Evolutionary conservation across 1,140 invertebrate species (phyloP), one percentile per base, ranked within the genome.

Genomic region (Lycorma delicatula): DNA sequence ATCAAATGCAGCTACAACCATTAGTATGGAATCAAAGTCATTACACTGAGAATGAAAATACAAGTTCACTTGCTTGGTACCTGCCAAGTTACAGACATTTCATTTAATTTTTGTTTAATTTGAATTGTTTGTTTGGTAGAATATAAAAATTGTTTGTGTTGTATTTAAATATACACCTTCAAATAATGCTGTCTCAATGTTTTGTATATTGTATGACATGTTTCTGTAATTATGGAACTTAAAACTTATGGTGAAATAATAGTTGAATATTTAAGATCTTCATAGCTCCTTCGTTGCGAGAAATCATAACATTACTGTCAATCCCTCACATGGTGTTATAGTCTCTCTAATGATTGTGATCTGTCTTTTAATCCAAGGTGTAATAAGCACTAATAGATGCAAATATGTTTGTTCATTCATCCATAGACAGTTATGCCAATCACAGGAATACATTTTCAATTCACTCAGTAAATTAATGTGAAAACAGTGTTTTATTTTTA

Each of bases 291-390:
- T 36, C 71, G 68, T 71, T 36, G 65, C 69, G 25, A 71, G 60
- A 61, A 65, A 72, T 54, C 68, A 60, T n/a, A 73, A 54, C 29
- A 70, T 73, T 25, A 64, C 66, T 20, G 63, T 61, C 22, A 73
- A 62, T 52, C 69, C 59, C 60, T 72, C 68, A 50, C 69, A 58
- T 44, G 67, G 61, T 49, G 66, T 64, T 53, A 74, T 70, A 44
- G 66, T 62, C 57, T 59, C 47, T 60, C 71, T 62, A 68, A 74
- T 69, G 11, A 61, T 46, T 31, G 70, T 72, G 59, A 72, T 56
- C 63, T 70, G 22, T 67, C 69, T 70, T 49, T 59, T 52, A 58
- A 70, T 70, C 18, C 60, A 49, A 38, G 68, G 64, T 23, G 47
- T 62, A 49, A 68, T 65, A 55, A 31, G 58, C 64, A 68, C 44